These are phyloP conservation scores for Pararge aegeria DNA, from an alignment of 1,140 invertebrate genomes.

Conservation along the genomic window DNA sequence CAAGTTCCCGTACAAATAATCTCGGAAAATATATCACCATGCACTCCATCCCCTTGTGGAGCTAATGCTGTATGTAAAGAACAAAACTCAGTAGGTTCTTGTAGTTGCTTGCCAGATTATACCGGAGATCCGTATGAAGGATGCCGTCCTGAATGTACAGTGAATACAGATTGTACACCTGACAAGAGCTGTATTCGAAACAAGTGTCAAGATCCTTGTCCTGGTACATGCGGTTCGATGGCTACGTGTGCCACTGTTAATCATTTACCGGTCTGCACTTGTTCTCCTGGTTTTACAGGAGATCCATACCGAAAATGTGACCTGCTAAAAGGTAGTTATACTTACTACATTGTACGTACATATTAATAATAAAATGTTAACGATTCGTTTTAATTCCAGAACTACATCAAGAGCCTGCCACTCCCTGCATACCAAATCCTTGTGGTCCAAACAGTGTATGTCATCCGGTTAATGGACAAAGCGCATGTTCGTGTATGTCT, in stretches of 20 bases:
- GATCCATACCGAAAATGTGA: constrained; percentile 83
- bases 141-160: constrained; percentile 83
- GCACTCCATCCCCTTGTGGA: constrained; percentile 84
- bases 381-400: constrained; percentile 32
- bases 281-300: constrained; percentile 83
- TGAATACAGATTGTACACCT: constrained; percentile 83
- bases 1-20: constrained; percentile 47
- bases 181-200: constrained; percentile 82
- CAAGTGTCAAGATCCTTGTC: constrained; percentile 84
- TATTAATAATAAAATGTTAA: no score
- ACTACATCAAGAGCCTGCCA: constrained; percentile 55
- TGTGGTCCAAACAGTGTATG: constrained; percentile 89
- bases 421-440: constrained; percentile 83
- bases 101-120: constrained; percentile 83
- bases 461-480: constrained; percentile 82
- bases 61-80: constrained; percentile 84
- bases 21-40: constrained; percentile 73
- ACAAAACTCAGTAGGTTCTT: constrained; percentile 82
- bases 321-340: constrained; percentile 47
- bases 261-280: constrained; percentile 86
- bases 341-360: background rate
- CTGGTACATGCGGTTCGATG: constrained; percentile 85
- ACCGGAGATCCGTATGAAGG: constrained; percentile 85
- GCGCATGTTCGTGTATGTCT: constrained; percentile 86
- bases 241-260: constrained; percentile 87